phyloP scores from a whole-genome alignment of 35 echinoderm and acorn worm genomes.

The Heliocidaris erythrogramma region DNA sequence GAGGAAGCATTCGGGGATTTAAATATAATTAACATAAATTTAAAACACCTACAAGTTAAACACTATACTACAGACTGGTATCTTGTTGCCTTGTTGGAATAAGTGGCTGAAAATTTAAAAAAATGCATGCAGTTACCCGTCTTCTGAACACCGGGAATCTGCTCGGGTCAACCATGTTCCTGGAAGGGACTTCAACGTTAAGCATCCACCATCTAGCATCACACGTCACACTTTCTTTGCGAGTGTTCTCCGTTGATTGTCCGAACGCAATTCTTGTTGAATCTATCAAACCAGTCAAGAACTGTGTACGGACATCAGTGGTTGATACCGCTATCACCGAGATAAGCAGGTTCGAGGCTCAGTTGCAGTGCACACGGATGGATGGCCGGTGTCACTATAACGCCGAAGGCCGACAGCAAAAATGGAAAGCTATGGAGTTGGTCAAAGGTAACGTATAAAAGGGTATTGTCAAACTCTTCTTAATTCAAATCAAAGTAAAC shows the following conservation, averaged over 20 bases:
- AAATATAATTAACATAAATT: too few species aligned
- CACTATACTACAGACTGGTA: too few species aligned
- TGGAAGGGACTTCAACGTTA: not conserved
- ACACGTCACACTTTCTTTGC: not conserved
- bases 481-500: too few species aligned
- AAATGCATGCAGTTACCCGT: not conserved
- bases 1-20: too few species aligned
- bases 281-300: conserved; percentile 57
- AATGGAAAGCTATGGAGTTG: too few species aligned
- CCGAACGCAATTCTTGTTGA: conserved; percentile 94
- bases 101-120: not conserved
- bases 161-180: not conserved
- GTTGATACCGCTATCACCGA: conserved; percentile 51
- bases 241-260: conserved; percentile 85
- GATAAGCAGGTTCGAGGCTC: not conserved
- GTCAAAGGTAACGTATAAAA: too few species aligned
- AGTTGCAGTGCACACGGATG: too few species aligned
- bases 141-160: not conserved
- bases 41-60: too few species aligned
- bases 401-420: too few species aligned
- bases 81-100: not conserved
- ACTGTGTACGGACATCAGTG: conserved; percentile 96
- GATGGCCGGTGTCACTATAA: too few species aligned
- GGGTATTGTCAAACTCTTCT: too few species aligned
- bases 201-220: not conserved